Conservation (phyloP, 2,797 vertebrate species). For the Enteromius trimaculatus region DNA sequence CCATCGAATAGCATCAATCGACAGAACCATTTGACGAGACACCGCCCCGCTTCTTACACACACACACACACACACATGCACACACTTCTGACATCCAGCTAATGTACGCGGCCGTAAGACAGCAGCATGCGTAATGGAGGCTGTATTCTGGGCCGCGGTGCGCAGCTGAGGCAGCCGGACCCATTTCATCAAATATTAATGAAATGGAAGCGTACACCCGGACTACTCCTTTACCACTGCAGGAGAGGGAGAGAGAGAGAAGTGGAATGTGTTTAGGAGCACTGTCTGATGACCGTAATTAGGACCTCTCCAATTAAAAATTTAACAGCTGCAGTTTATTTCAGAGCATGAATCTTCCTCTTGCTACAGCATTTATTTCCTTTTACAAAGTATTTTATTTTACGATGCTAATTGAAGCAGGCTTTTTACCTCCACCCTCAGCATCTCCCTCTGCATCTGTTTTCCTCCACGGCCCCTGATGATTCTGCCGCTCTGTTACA, state of each 20-base stretch:
- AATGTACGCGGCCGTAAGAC: constrained; percentile 95
- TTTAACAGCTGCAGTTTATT: constrained; percentile 99
- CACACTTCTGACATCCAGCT: constrained; percentile 89
- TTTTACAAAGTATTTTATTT: constrained; percentile 99
- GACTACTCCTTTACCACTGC: constrained; percentile 82
- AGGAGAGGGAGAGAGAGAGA: constrained; percentile 60
- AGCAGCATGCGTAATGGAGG: constrained; percentile 97
- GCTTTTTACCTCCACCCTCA: constrained; percentile 73
- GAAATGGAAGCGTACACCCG: constrained; percentile 98
- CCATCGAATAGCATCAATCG: constrained; percentile 98
- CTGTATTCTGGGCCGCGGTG: constrained; percentile 90
- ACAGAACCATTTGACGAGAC: constrained; percentile 90
- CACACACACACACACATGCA: constrained; percentile 12
- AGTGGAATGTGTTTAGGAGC: constrained; percentile 98
- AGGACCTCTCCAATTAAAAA: constrained; percentile 99
- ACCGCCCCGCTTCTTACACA: constrained; percentile 58
- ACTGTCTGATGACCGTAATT: constrained; percentile 99
- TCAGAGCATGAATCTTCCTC: constrained; percentile 98
- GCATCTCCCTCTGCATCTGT: constrained; percentile 71
- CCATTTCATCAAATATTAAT: constrained; percentile 99
- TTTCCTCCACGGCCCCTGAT: constrained; percentile 72
- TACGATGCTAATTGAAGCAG: constrained; percentile 90
- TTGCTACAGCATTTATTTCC: constrained; percentile 94
- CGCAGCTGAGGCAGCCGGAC: constrained; percentile 98
- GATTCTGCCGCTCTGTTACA: constrained; percentile 68